phyloP scores from a whole-genome alignment of 92 coral and sea anemone genomes.

The Heliopora coerulea region DNA sequence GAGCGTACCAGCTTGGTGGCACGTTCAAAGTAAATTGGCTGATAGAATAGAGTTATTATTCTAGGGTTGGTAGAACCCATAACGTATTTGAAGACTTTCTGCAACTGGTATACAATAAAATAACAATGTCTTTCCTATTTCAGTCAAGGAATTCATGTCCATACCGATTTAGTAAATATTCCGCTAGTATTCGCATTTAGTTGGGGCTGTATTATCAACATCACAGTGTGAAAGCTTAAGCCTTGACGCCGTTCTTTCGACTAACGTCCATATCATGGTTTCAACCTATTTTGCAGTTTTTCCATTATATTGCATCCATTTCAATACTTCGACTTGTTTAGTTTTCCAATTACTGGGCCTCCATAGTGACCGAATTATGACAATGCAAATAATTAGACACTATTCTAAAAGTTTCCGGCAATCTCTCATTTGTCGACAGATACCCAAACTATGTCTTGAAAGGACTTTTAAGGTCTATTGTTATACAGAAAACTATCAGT shows the following conservation, averaged over 20 bases:
- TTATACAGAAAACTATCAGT: slow-evolving; percentile 18
- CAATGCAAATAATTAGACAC: slow-evolving; percentile 5
- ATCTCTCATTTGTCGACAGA: neutral
- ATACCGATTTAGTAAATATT: too few species aligned
- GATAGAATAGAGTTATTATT: too few species aligned
- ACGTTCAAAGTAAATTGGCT: too few species aligned
- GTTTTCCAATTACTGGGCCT: neutral
- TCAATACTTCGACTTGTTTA: slow-evolving; percentile 6
- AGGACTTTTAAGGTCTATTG: slow-evolving; percentile 17
- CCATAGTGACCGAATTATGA: slow-evolving; percentile 5
- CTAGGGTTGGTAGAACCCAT: too few species aligned
- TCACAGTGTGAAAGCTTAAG: neutral
- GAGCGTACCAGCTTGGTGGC: too few species aligned
- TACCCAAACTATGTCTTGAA: neutral
- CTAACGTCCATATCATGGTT: slow-evolving; percentile 3
- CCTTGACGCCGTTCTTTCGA: neutral
- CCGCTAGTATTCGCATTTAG: too few species aligned
- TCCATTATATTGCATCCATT: neutral
- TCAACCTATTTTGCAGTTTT: neutral
- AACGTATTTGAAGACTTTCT: too few species aligned
- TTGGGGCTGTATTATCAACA: neutral
- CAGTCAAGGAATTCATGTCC: too few species aligned
- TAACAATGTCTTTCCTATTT: too few species aligned
- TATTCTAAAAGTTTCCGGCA: neutral
- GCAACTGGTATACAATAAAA: too few species aligned